A percentile compares a stretch with the other conserved stretches of the same genome.
Evolutionary conservation across 2,888 invertebrate species (phyloP).

Genomic region (Caradrina clavipalpis): DNA sequence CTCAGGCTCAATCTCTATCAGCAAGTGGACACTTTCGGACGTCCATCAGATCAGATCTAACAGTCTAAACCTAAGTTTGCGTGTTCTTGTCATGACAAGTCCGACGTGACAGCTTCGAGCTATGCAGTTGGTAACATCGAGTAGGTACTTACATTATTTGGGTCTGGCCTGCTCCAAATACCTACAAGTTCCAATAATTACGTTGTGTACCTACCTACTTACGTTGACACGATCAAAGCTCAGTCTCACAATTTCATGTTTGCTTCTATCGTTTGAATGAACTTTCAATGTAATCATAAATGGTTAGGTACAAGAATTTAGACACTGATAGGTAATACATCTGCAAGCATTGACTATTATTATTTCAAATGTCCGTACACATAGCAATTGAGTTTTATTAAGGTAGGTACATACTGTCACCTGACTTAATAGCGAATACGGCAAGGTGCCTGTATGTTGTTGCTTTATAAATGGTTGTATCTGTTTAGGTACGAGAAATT

Average conservation of each 20-base stretch:
- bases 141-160: constrained; percentile 21
- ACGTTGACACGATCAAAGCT: constrained; percentile 63
- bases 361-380: too few relatives aligned
- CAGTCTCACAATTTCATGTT: constrained; percentile 62
- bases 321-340: too few relatives aligned
- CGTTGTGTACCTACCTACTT: constrained; percentile 50
- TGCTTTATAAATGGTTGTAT: too few relatives aligned
- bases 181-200: constrained; percentile 28
- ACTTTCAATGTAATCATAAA: constrained; percentile 22
- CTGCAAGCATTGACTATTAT: too few relatives aligned
- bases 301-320: constrained; percentile 25
- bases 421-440: too few relatives aligned
- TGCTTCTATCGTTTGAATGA: constrained; percentile 39
- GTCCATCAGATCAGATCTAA: constrained; percentile 37
- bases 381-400: too few relatives aligned
- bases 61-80: constrained; percentile 11
- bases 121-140: constrained; percentile 35
- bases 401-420: too few relatives aligned
- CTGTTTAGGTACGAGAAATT: too few relatives aligned
- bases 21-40: neutral
- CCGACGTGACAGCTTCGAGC: constrained; percentile 19
- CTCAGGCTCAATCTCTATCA: neutral
- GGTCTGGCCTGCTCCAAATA: constrained; percentile 35
- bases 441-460: too few relatives aligned
- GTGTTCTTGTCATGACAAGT: neutral